phyloP scores from a whole-genome alignment of 2,113 vertebrate species.

The Passer domesticus region DNA sequence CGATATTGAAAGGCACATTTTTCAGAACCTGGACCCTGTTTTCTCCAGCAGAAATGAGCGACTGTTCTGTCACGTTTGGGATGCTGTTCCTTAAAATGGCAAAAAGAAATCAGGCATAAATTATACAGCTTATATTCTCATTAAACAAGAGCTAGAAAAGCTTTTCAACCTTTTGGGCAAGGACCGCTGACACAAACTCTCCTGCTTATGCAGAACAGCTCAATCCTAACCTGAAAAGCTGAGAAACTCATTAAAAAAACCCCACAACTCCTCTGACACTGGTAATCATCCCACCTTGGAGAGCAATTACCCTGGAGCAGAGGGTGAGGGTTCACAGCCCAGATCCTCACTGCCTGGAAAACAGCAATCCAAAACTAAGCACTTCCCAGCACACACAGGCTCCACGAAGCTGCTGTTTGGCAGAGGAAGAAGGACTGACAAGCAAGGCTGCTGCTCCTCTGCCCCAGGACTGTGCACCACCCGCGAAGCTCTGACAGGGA shows the following conservation, averaged over 20 bases:
- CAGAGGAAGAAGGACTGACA: background rate
- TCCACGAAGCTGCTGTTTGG: background rate
- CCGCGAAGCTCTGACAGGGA: background rate
- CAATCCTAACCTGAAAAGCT: background rate
- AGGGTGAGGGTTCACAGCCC: background rate
- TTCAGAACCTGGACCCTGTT: slow-evolving; percentile 92
- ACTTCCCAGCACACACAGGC: rapidly evolving
- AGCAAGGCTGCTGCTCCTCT: background rate
- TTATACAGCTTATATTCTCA: background rate
- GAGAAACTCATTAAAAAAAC: background rate
- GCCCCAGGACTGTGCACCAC: background rate
- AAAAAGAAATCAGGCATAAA: background rate
- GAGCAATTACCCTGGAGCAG: background rate
- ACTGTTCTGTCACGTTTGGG: slow-evolving; percentile 76
- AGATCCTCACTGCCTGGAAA: background rate
- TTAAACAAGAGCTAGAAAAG: background rate
- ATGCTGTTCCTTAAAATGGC: slow-evolving; percentile 79
- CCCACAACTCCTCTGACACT: background rate
- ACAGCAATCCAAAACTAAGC: background rate
- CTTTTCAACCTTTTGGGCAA: background rate
- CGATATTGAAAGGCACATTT: slow-evolving; percentile 89
- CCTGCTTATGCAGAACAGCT: background rate
- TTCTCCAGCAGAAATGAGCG: slow-evolving; percentile 79
- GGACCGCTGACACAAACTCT: background rate
- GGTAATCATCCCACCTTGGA: background rate